These are phyloP conservation scores for Nesogale talazaci DNA, from an alignment of 2,113 vertebrate species.

Conservation along the genomic window DNA sequence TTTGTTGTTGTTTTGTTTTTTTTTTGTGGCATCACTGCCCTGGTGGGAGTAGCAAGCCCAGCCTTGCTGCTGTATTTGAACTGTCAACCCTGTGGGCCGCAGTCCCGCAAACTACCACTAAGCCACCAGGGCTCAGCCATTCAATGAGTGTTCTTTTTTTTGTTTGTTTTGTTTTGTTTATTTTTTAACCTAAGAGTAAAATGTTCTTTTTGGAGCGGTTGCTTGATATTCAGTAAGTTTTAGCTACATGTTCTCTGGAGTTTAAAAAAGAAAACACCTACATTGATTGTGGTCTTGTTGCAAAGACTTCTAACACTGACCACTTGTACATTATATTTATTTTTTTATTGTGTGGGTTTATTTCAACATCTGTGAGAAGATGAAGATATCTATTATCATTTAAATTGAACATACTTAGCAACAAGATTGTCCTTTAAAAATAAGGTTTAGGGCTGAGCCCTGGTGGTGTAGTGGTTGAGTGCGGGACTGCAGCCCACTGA, in stretches of 20 bases:
- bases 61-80: too few species aligned
- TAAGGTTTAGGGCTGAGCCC: conserved; percentile 36
- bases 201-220: conserved; percentile 29
- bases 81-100: too few species aligned
- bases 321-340: background rate
- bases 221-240: conserved; percentile 28
- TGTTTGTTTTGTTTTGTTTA: too few species aligned
- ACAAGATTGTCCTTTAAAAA: conserved; percentile 27
- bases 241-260: background rate
- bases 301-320: conserved; percentile 25
- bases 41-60: too few species aligned
- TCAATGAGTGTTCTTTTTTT: too few species aligned
- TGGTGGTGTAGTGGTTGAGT: too few species aligned
- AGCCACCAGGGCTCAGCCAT: too few species aligned
- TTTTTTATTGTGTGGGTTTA: conserved; percentile 19
- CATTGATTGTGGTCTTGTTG: conserved; percentile 40
- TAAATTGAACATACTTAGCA: conserved; percentile 59
- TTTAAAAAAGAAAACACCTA: conserved; percentile 23
- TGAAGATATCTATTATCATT: conserved; percentile 14
- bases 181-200: background rate
- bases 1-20: too few species aligned
- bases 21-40: too few species aligned
- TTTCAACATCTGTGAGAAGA: background rate
- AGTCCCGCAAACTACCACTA: too few species aligned
- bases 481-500: too few species aligned